These are phyloP conservation scores for Miniopterus natalensis DNA, from an alignment of 2,113 vertebrate species.

Conservation along the genomic window DNA sequence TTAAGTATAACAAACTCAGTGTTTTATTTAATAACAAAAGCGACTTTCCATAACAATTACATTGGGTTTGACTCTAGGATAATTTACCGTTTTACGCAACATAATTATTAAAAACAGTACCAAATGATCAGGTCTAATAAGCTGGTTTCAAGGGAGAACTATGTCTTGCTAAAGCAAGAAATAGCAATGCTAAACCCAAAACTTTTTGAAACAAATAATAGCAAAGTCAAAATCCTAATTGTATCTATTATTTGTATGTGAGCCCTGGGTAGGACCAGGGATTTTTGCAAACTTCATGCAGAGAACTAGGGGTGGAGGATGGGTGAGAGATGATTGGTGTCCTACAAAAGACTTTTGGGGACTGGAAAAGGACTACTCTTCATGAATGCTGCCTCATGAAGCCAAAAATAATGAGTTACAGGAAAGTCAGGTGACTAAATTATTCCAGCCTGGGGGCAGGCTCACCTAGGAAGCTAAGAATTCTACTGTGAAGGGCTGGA, in stretches of 20 bases:
- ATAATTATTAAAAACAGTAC: neutral
- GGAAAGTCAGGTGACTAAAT: slow-evolving; percentile 76
- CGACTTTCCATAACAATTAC: neutral
- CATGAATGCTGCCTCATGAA: slow-evolving; percentile 61
- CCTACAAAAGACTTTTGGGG: slow-evolving; percentile 70
- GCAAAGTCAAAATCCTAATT: neutral
- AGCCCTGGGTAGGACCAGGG: neutral
- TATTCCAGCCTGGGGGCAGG: slow-evolving; percentile 77
- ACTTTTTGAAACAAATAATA: neutral
- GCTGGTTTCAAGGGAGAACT: neutral
- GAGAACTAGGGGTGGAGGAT: neutral
- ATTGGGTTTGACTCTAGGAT: neutral
- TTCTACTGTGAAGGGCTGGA: neutral
- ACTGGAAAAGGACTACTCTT: slow-evolving; percentile 44
- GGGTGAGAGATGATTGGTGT: neutral
- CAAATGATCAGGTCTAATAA: neutral
- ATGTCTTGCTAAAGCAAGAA: slow-evolving; percentile 15
- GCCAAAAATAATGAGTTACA: slow-evolving; percentile 76
- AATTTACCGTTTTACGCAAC: neutral
- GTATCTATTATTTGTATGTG: neutral
- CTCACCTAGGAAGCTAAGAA: slow-evolving; percentile 57
- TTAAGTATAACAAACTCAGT: neutral
- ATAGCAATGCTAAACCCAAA: neutral
- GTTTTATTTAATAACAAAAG: slow-evolving; percentile 55
- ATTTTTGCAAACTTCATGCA: neutral